These are phyloP conservation scores for Hylaeus anthracinus DNA, from an alignment of 1,140 invertebrate genomes.

Conservation along the genomic window DNA sequence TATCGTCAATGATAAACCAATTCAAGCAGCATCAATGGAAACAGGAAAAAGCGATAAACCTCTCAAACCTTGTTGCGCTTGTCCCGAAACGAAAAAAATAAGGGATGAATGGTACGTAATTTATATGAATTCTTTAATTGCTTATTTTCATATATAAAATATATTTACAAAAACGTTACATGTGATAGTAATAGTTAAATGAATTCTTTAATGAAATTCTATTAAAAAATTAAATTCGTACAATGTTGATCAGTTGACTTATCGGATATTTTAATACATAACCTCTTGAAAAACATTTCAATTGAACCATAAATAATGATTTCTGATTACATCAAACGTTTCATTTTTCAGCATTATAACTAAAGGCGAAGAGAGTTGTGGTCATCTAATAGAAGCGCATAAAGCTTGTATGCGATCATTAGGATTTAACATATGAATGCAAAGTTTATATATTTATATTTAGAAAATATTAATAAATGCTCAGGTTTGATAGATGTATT, in stretches of 20 bases:
- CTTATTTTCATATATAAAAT: background rate
- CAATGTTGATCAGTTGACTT: background rate
- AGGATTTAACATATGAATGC: constrained; percentile 94
- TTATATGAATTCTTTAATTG: constrained; percentile 11
- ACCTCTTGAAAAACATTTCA: background rate
- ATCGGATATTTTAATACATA: constrained; percentile 8
- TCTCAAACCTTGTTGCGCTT: constrained; percentile 96
- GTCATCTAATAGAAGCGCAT: constrained; percentile 95
- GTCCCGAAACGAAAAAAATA: constrained; percentile 96
- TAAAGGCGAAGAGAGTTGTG: constrained; percentile 96
- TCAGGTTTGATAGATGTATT: constrained; percentile 32
- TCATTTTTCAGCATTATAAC: constrained; percentile 91
- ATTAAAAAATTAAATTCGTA: background rate
- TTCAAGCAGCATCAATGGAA: background rate
- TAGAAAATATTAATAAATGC: constrained; percentile 11
- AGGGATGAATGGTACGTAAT: constrained; percentile 92
- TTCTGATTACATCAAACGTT: background rate
- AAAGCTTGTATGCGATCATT: constrained; percentile 97
- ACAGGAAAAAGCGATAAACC: constrained; percentile 26
- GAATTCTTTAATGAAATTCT: constrained; percentile 16
- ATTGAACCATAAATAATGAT: background rate
- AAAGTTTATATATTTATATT: background rate
- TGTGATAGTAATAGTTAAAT: background rate
- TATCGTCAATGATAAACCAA: background rate
- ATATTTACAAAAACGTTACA: background rate